These are phyloP conservation scores for Drosophila nr. fundita DNA, from an alignment of 2,888 invertebrate genomes.

Conservation along the genomic window DNA sequence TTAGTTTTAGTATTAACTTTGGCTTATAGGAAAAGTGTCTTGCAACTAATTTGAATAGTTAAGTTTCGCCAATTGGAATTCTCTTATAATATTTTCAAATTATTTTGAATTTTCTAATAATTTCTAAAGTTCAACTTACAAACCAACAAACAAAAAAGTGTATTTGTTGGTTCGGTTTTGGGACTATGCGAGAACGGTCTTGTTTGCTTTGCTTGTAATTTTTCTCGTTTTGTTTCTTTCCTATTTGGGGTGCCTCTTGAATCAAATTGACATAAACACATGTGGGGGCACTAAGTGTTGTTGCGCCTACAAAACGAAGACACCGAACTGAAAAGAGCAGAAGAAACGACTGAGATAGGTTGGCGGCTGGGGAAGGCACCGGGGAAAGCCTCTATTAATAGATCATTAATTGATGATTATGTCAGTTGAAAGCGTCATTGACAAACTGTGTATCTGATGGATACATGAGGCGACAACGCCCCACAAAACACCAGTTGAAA, in stretches of 20 bases:
- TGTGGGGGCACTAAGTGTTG: conserved; percentile 74
- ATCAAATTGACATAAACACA: conserved; percentile 78
- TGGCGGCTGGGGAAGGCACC: not conserved
- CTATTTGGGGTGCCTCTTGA: conserved; percentile 54
- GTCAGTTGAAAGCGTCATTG: conserved; percentile 82
- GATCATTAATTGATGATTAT: conserved; percentile 83
- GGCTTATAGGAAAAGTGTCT: too few species aligned
- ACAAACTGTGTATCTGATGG: conserved; percentile 77
- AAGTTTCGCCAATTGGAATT: not conserved
- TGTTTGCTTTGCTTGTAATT: conserved; percentile 15
- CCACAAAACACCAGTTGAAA: conserved; percentile 33
- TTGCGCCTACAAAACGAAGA: conserved; percentile 47
- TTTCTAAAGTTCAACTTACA: not conserved
- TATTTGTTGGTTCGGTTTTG: conserved; percentile 15
- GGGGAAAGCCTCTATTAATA: conserved; percentile 75
- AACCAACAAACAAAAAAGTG: conserved; percentile 1
- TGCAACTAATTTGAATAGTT: not conserved
- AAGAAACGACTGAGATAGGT: not conserved
- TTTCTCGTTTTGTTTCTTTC: conserved; percentile 23
- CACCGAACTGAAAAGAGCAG: not conserved
- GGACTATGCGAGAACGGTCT: not conserved
- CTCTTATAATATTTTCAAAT: not conserved
- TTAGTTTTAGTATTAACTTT: not conserved
- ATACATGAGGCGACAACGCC: conserved; percentile 48
- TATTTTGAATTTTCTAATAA: not conserved